These are phyloP conservation scores for Daktulosphaira vitifoliae DNA, from an alignment of 1,140 invertebrate species.

Conservation along the genomic window DNA sequence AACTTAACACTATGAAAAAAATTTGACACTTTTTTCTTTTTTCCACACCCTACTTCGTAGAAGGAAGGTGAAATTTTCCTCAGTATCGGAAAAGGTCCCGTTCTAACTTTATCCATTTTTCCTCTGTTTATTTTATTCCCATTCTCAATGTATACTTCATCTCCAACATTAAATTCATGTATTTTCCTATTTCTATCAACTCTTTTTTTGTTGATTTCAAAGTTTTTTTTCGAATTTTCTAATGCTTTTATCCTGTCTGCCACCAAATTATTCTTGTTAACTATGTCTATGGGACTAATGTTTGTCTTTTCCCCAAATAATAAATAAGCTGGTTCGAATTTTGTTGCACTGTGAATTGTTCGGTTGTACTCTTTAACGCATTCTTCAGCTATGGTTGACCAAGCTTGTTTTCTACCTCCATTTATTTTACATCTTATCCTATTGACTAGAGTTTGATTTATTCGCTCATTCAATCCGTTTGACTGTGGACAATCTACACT, in stretches of 20 bases:
- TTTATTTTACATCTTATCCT: constrained; percentile 36
- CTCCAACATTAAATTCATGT: too few relatives aligned
- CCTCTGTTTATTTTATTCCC: too few relatives aligned
- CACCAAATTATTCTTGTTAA: background rate
- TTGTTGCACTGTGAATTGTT: constrained; percentile 37
- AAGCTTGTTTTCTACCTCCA: constrained; percentile 36
- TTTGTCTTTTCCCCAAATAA: constrained; percentile 11
- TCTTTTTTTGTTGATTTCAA: too few relatives aligned
- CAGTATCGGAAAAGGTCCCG: too few relatives aligned
- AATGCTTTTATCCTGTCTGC: background rate
- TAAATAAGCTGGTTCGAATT: constrained; percentile 37
- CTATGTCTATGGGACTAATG: background rate
- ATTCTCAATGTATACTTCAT: too few relatives aligned
- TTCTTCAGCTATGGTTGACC: constrained; percentile 36
- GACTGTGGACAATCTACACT: constrained; percentile 28
- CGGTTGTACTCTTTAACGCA: constrained; percentile 37
- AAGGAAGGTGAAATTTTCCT: too few relatives aligned
- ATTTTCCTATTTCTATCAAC: too few relatives aligned
- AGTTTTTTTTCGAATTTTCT: background rate
- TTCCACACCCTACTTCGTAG: too few relatives aligned
- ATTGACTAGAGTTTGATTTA: constrained; percentile 35
- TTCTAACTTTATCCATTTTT: too few relatives aligned
- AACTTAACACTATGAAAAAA: too few relatives aligned
- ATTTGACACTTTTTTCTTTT: too few relatives aligned
- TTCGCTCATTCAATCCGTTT: constrained; percentile 31